Conservation (phyloP, 2,888 invertebrate genomes). For the Andrena camellia region DNA sequence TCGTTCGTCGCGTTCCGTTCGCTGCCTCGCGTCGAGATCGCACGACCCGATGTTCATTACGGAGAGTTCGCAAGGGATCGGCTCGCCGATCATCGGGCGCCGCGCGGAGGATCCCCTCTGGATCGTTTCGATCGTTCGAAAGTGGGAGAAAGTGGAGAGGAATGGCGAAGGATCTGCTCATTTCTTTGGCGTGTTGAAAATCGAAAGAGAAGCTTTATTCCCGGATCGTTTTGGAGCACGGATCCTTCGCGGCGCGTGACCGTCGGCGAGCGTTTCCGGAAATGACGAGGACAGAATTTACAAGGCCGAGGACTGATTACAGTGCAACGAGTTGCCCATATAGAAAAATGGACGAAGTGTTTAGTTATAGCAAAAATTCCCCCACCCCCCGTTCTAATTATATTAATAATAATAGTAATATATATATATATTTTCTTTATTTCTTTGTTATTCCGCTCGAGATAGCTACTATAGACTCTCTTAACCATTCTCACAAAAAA, state of each 20-base stretch:
- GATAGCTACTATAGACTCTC: conserved; percentile 64
- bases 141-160: neutral
- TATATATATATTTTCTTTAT: conserved; percentile 52
- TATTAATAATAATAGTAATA: conserved; percentile 54
- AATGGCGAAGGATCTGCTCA: neutral
- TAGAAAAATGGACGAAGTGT: conserved; percentile 81
- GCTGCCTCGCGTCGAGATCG: conserved; percentile 46
- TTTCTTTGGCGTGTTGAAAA: neutral
- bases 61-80: conserved; percentile 42
- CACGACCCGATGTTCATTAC: conserved; percentile 28
- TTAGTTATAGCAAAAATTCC: conserved; percentile 77
- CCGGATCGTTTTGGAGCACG: neutral
- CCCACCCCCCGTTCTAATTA: conserved; percentile 51
- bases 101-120: conserved; percentile 17
- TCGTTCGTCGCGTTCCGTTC: conserved; percentile 45
- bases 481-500: conserved; percentile 53
- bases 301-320: conserved; percentile 74
- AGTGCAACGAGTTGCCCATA: conserved; percentile 78
- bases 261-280: conserved; percentile 45
- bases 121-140: neutral
- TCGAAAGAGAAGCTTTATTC: neutral
- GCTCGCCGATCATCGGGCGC: conserved; percentile 24
- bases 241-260: conserved; percentile 33
- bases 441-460: conserved; percentile 59
- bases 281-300: conserved; percentile 72